A percentile compares a stretch with the other conserved stretches of the same genome.
phyloP scores from a whole-genome alignment of 2,888 invertebrate species.

The Dysmachus trigonus region DNA sequence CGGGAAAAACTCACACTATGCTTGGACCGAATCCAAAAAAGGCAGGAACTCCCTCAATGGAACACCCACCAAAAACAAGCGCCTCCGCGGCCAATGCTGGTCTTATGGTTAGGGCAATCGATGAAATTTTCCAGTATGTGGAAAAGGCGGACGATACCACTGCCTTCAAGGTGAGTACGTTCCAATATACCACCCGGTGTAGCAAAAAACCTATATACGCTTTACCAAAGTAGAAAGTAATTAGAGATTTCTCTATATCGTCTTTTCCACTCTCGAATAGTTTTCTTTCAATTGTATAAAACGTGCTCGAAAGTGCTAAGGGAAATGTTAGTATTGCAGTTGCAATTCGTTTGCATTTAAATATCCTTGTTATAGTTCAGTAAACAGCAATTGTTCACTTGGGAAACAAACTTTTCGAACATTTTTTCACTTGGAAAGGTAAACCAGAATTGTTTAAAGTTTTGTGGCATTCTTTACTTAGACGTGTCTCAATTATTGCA shows the following conservation, averaged over 20 bases:
- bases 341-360: background rate
- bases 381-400: background rate
- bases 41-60: constrained; percentile 53
- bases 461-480: background rate
- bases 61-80: constrained; percentile 52
- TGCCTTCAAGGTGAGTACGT: constrained; percentile 56
- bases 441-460: background rate
- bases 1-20: constrained; percentile 65
- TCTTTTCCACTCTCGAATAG: background rate
- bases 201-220: background rate
- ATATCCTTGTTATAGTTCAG: background rate
- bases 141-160: constrained; percentile 59
- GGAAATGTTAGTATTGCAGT: background rate
- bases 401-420: background rate
- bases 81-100: constrained; percentile 54
- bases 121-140: constrained; percentile 63
- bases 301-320: background rate
- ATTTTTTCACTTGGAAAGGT: background rate
- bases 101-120: constrained; percentile 64
- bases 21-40: constrained; percentile 63
- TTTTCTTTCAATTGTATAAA: background rate
- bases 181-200: background rate
- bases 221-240: background rate
- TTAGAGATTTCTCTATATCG: background rate
- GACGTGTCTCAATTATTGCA: background rate